phyloP scores from a whole-genome alignment of 1,140 invertebrate genomes.

The Epicauta chinensis region DNA sequence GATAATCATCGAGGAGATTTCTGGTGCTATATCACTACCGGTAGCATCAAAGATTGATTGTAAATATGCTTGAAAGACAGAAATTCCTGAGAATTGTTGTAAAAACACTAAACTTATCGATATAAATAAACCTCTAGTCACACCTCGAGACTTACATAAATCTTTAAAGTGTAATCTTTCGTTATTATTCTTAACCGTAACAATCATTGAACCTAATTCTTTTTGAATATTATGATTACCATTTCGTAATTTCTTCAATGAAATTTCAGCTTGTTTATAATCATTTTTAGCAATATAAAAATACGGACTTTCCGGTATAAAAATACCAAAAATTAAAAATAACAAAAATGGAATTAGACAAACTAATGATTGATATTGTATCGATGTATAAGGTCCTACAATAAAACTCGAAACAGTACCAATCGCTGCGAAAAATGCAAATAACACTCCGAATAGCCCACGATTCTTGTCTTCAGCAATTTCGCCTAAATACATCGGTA shows the following conservation, averaged over 20 bases:
- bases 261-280: slow-evolving; percentile 11
- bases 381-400: slow-evolving; percentile 53
- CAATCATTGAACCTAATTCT: slow-evolving; percentile 2
- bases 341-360: slow-evolving; percentile 42
- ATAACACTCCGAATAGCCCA: slow-evolving; percentile 21
- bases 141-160: slow-evolving; percentile 6
- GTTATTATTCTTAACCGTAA: slow-evolving; percentile 1
- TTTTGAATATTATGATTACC: neutral
- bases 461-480: slow-evolving; percentile 39
- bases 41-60: slow-evolving; percentile 61
- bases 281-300: slow-evolving; percentile 12
- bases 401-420: slow-evolving; percentile 44
- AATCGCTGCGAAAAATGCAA: slow-evolving; percentile 17
- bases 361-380: slow-evolving; percentile 47
- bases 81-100: slow-evolving; percentile 73
- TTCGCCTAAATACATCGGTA: slow-evolving; percentile 49
- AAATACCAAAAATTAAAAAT: slow-evolving; percentile 48
- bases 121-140: slow-evolving; percentile 45
- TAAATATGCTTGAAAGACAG: slow-evolving; percentile 74
- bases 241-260: slow-evolving; percentile 1
- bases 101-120: slow-evolving; percentile 41
- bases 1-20: slow-evolving; percentile 63
- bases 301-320: slow-evolving; percentile 70
- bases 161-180: slow-evolving; percentile 20
- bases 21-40: slow-evolving; percentile 48